Evolutionary conservation across 2,797 vertebrate species (phyloP), one percentile per base, ranked within the genome.

Genomic region (Rachycentron canadum): DNA sequence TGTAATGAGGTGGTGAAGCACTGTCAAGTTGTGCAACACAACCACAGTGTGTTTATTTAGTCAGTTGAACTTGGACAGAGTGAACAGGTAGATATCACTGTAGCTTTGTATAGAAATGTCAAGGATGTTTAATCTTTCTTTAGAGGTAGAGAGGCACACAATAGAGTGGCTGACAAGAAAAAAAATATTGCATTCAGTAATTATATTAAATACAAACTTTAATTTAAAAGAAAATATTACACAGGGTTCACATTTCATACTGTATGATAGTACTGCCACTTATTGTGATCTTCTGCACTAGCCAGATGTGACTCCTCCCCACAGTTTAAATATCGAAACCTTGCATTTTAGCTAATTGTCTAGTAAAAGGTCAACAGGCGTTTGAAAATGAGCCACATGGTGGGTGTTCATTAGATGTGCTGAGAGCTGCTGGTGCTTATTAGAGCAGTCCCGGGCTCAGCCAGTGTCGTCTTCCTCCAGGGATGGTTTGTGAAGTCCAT

Each of bases 341-440:
- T 88, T 86, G 85, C 83, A 87, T 89, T 89, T 84, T 71, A 80
- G 83, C 82, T 89, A 93, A 92, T 89, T 91, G 91, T 86, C 88
- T 85, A 78, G 80, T 80, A 90, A 93, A 92, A 93, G 92, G 90
- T 93, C 92, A 92, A 86, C 69, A 58, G 87, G 86, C 79, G 83
- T 91, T 88, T 88, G 81, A 88, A 87, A 93, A 84, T 75, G 78
- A 86, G 84, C 90, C 87, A 89, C 89, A 83, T 77, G 63, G 86
- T 78, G 85, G 85, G 84, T 76, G 79, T 90, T 92, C 87, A 91
- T 89, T 90, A 84, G 80, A 91, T 73, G 72, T 76, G 84, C 77
- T 61, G 69, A 81, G 82, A 88, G 83, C 85, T 72, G 66, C 73
- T 70, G 25, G 55, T 53, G 84, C 82, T 78, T 85, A 78, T 86